Evolutionary conservation across 2,113 vertebrate species (phyloP), one percentile per base, ranked within the genome.

Genomic region (Nettapus auritus): DNA sequence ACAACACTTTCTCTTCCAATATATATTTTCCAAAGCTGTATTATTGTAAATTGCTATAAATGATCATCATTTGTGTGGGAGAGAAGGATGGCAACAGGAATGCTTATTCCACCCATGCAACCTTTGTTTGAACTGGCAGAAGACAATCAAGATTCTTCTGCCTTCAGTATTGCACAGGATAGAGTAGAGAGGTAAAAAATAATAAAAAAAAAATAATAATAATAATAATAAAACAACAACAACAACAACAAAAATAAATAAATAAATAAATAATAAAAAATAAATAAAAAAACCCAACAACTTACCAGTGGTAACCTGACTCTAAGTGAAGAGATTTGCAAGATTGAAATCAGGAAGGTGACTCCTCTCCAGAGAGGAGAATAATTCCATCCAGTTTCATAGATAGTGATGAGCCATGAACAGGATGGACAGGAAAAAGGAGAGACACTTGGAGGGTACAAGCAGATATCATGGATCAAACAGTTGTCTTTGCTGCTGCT

Each of bases 1-100:
- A 93, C 55, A 96, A 91, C 82, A 96, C n/a, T 94, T 96, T 93
- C 33, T 23, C 12, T 38, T 96, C 93, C 94, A 96, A 56, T 52
- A 95, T 91, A 80, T 88, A 88, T 97, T 97, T 97, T 97, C 88
- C 95, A 91, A 95, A 88, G 91, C 34, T 85, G 48, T 88, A 52
- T 81, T 88, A 88, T 81, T 91, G 64, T 93, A 90, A 93, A 93
- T 93, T 86, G 56, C 82, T 88, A 60, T 88, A 91, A 90, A 93
- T 31, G 60, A 90, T 92, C 85, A 31, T 83, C 52, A 48, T 83
- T 86, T 91, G 46, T 70, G 88, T 2, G 26, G 73, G 82, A 89
- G 82, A 79, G 71, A 62, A 69, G 56, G 71, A 95, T 81, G 56
- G 82, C 52, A 86, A 83, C 11, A 28, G 60, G 59, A 94, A 80